A percentile compares a stretch with the other conserved stretches of the same genome.
Conservation (phyloP, 2,888 invertebrate species). For the Didymodactylos carnosus region DNA sequence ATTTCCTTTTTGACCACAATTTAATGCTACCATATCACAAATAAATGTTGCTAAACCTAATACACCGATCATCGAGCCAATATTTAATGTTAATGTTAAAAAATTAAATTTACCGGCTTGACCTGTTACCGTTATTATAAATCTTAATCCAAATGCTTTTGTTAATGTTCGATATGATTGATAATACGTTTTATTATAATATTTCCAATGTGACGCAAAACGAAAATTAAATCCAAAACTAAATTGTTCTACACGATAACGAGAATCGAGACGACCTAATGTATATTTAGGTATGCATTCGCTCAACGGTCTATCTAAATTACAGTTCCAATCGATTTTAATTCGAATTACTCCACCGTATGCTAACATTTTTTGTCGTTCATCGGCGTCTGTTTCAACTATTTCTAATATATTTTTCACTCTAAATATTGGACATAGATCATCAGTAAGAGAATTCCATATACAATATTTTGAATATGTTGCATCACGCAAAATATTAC, state of each 20-base stretch:
- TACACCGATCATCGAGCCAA: constrained; percentile 39
- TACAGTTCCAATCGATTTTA: constrained; percentile 37
- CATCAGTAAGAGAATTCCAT: constrained; percentile 23
- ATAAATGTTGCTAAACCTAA: constrained; percentile 35
- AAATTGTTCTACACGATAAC: neutral
- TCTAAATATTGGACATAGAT: constrained; percentile 35
- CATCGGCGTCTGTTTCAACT: constrained; percentile 17
- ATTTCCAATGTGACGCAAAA: constrained; percentile 17
- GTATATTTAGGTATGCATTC: constrained; percentile 36
- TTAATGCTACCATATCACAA: constrained; percentile 31
- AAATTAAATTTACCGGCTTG: constrained; percentile 37
- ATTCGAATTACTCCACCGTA: constrained; percentile 36
- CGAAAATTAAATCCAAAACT: constrained; percentile 12
- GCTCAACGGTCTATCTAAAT: constrained; percentile 33
- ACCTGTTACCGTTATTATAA: constrained; percentile 37
- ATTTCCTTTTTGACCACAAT: neutral
- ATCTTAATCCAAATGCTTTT: constrained; percentile 37
- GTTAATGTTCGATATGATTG: constrained; percentile 29
- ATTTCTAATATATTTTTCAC: constrained; percentile 30
- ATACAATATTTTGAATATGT: neutral
- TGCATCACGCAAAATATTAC: neutral
- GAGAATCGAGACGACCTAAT: constrained; percentile 35
- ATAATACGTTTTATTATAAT: too few species aligned
- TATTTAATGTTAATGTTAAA: constrained; percentile 36
- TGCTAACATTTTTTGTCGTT: constrained; percentile 1